Evolutionary conservation across 2,113 vertebrate genomes (phyloP), one percentile per base, ranked within the genome.

Genomic region (Anolis sagrei): DNA sequence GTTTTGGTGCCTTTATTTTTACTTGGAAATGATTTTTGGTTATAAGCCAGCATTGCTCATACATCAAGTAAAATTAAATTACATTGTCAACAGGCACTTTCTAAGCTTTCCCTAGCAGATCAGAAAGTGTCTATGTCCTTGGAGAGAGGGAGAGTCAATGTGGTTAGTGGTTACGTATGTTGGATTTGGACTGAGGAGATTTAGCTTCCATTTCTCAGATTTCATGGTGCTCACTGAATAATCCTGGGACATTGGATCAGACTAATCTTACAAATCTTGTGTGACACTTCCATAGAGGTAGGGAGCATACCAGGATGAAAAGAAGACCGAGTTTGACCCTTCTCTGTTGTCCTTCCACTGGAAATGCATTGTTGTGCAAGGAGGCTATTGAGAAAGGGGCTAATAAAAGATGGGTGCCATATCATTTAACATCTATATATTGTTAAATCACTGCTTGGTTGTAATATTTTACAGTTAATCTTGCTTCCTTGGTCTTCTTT

Each of bases 41-140:
- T 68, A 76, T 10, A 32, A 82, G 58, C 23, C 77, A 64, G 34
- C 16, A 25, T 81, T 62, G 16, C 72, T 68, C 69, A 81, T 64
- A 44, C 70, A 81, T 75, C 49, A 81, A 75, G 21, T 51, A 64
- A 76, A 76, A 78, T 51, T 75, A 58, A 49, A 86, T 75, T 75
- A 36, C 34, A 39, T 25, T 64, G 74, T 39, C 48, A 76, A 29
- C 48, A 51, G 62, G 62, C 78, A 36, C 32, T 78, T 69, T 36
- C 75, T 77, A 18, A 74, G 54, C 62, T 75, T 36, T 58, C n/a
- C 68, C 58, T 82, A 58, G 68, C 64, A 54, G n/a, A 58, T 70
- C 13, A 51, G 29, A 62, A 49, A 39, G 25, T 79, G 34, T 27
- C 58, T 62, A 29, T 58, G 36, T 3, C 77, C 77, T 36, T 64